These are phyloP conservation scores for Melopsittacus undulatus DNA, from an alignment of 2,797 vertebrate genomes.

Conservation along the genomic window DNA sequence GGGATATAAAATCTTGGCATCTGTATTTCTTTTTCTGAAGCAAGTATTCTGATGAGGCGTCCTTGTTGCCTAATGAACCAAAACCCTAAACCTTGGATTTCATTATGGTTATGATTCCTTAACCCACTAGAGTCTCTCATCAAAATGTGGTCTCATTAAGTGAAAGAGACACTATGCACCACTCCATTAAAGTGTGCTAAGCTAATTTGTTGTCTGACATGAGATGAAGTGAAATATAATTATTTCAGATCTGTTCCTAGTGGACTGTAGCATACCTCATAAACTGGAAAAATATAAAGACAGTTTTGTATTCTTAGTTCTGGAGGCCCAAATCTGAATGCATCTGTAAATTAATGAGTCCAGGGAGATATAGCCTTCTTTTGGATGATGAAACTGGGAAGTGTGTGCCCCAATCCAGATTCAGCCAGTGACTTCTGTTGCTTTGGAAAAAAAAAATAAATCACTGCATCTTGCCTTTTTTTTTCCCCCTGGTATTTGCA, in stretches of 20 bases:
- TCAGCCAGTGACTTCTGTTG: background rate
- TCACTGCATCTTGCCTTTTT: background rate
- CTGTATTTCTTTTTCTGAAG: conserved; percentile 64
- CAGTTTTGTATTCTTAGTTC: background rate
- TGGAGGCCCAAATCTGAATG: background rate
- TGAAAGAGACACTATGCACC: conserved; percentile 55
- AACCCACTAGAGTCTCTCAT: conserved; percentile 73
- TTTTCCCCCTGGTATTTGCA: background rate
- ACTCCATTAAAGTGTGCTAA: conserved; percentile 72
- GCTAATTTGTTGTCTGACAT: conserved; percentile 65
- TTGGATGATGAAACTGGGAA: background rate
- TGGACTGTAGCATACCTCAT: conserved; percentile 14
- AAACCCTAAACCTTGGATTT: conserved; percentile 73
- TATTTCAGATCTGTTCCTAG: conserved; percentile 57
- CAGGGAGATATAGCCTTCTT: background rate
- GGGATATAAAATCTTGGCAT: conserved; percentile 50
- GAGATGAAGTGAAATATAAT: conserved; percentile 67
- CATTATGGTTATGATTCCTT: conserved; percentile 74
- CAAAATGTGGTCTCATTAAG: conserved; percentile 76
- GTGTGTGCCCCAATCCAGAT: background rate
- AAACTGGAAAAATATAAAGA: conserved; percentile 1
- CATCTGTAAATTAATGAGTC: background rate
- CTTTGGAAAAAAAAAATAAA: background rate
- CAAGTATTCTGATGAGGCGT: conserved; percentile 62
- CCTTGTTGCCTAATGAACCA: conserved; percentile 77